A percentile compares a stretch with the other conserved stretches of the same genome.
Evolutionary conservation across 2,888 invertebrate species (phyloP).

Genomic region (Stenodera caucasica): DNA sequence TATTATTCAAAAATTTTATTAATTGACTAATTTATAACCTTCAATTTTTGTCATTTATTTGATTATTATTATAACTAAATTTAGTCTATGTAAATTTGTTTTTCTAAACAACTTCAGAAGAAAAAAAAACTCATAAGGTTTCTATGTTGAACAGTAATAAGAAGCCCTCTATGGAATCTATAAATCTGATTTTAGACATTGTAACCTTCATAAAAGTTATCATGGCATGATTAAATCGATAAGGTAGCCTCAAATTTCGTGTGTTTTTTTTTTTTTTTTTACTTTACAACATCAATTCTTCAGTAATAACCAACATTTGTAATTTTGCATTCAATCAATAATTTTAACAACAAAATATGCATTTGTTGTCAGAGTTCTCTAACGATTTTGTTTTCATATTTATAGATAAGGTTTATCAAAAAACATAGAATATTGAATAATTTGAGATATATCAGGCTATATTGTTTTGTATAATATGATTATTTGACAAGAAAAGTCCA

Average conservation of each 20-base stretch:
- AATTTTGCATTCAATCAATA: too few relatives aligned
- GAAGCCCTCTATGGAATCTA: constrained; percentile 22
- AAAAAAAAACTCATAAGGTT: neutral
- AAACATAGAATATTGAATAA: neutral
- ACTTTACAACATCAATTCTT: too few relatives aligned
- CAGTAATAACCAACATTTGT: too few relatives aligned
- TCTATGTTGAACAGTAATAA: constrained; percentile 15
- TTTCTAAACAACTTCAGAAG: neutral
- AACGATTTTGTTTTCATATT: neutral
- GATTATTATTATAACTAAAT: too few relatives aligned
- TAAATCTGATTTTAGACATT: constrained; percentile 21
- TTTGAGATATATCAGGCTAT: neutral
- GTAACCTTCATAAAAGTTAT: constrained; percentile 11
- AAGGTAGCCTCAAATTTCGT: neutral
- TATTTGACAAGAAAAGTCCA: neutral
- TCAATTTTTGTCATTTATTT: too few relatives aligned
- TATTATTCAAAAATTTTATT: too few relatives aligned
- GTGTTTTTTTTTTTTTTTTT: too few relatives aligned
- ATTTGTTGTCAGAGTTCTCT: too few relatives aligned
- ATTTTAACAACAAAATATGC: too few relatives aligned
- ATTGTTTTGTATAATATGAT: neutral
- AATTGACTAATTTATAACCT: too few relatives aligned
- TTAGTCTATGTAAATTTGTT: neutral
- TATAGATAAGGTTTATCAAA: constrained; percentile 2
- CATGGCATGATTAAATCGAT: constrained; percentile 9